These are phyloP conservation scores for mouse (Mus musculus) DNA, from an alignment of 2,113 vertebrate species.

Conservation along the genomic window DNA sequence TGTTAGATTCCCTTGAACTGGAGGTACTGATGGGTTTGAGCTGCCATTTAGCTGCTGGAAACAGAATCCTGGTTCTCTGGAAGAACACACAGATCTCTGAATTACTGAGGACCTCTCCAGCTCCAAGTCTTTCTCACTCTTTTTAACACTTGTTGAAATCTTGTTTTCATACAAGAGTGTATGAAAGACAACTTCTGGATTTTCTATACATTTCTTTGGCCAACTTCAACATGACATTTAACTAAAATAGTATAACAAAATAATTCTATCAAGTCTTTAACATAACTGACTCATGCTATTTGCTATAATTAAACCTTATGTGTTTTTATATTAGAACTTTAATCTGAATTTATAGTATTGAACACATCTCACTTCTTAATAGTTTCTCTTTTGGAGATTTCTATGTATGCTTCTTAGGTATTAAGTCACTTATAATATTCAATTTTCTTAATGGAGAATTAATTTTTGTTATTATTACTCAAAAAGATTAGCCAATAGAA, in stretches of 20 bases:
- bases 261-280: not conserved
- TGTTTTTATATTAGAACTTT: not conserved
- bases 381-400: not conserved
- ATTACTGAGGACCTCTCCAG: not conserved
- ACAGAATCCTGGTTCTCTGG: not conserved
- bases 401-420: not conserved
- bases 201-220: not conserved
- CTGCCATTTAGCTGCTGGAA: not conserved
- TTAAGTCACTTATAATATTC: not conserved
- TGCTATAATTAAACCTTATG: not conserved
- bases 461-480: not conserved
- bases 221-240: not conserved
- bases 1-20: not conserved
- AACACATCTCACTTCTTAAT: not conserved
- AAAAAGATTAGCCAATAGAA: not conserved
- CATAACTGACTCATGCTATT: not conserved
- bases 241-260: not conserved
- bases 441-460: not conserved
- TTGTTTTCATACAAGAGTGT: not conserved
- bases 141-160: not conserved
- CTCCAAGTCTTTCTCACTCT: not conserved
- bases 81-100: not conserved
- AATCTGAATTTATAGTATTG: not conserved
- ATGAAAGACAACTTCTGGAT: not conserved
- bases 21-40: not conserved